Evolutionary conservation across 2,797 vertebrate genomes (phyloP), one percentile per base, ranked within the genome.

Genomic region (Sebastes variabilis): DNA sequence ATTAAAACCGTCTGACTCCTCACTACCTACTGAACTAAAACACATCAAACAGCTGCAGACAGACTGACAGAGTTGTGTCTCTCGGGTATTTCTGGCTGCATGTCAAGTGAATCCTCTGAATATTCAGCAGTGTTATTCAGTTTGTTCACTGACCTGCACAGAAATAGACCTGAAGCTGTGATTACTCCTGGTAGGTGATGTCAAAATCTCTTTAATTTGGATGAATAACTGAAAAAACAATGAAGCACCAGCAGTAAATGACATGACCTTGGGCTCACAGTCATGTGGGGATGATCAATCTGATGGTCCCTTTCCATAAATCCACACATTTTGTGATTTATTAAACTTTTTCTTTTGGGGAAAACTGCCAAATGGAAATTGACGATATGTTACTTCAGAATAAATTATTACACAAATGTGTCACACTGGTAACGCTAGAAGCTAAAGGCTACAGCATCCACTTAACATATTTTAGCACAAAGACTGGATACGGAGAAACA

Each of bases 1-100:
- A 92, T 92, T 93, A 87, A 87, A 87, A 75, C 7, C 20, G 79
- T 64, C 30, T 14, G 75, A 61, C 34, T 55, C 22, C 32, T 52
- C 20, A 20, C 8, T 52, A 52, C 46, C 20, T 52, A 52, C 46
- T n/a, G 46, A 20, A 20, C 18, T 52, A 52, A 52, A 52, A 52
- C 46, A 52, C 46, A 52, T 46, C 2, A 67, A 20, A 10, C 22
- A 20, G 58, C 25, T 52, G 32, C 55, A 73, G n/a, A 52, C 74
- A 46, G 8, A 22, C 38, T 34, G 8, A 22, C 38, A 36, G 34
- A 36, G 34, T 6, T 7, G 11, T 79, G 56, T 70, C 25, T 69
- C 56, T 71, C 32, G 6, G 55, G 58, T 34, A 12, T 76, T 56
- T 46, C 30, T 58, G 42, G 2, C 30, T 55, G 1, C 6, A 14